Evolutionary conservation across 2,888 invertebrate species (phyloP), one percentile per base, ranked within the genome.

Genomic region (Acanthacorydalis orientalis): DNA sequence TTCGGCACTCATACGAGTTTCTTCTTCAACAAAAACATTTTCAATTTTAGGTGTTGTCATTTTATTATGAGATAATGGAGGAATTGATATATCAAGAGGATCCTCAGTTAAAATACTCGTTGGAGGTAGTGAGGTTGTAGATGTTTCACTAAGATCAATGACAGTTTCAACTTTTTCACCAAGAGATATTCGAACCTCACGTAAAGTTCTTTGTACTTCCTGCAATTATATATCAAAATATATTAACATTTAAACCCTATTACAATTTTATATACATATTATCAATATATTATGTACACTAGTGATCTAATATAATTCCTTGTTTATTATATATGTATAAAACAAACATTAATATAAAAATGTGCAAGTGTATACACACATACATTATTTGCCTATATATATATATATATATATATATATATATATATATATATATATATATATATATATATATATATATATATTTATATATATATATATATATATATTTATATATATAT

Each of bases 1-100:
- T 59, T 82, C 82, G 16, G 80, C 80, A 69, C 80, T 81, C 81
- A 82, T 82, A 52, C 80, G 77, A 6, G 82, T 81, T 56, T 82
- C 82, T 60, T 81, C 82, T 59, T 82, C 82, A 57, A 80, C 80
- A 59, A 80, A 79, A 32, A 79, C 68, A 48, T 63, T 55, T n/a
- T 45, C 44, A 50, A 43, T 23, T 23, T 43, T 37, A 23, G 23
- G 23, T 23, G 23, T 23, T 4, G 23, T 23, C 23, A 23, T 23
- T 23, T 23, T 23, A 23, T 23, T 23, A n/a, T 37, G 37, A 9
- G 37, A 37, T 14, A 37, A 12, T 37, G 37, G 2, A n/a, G 37
- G 37, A 7, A 37, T 37, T 7, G 37, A 14, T 14, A 14, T 37
- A 14, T 37, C 37, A n/a, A 37, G 37, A 14, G 37, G 37, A 14